A percentile compares a stretch with the other conserved stretches of the same genome.
These are phyloP conservation scores for Stercorarius parasiticus DNA, from an alignment of 2,113 vertebrate species.

Conservation along the genomic window DNA sequence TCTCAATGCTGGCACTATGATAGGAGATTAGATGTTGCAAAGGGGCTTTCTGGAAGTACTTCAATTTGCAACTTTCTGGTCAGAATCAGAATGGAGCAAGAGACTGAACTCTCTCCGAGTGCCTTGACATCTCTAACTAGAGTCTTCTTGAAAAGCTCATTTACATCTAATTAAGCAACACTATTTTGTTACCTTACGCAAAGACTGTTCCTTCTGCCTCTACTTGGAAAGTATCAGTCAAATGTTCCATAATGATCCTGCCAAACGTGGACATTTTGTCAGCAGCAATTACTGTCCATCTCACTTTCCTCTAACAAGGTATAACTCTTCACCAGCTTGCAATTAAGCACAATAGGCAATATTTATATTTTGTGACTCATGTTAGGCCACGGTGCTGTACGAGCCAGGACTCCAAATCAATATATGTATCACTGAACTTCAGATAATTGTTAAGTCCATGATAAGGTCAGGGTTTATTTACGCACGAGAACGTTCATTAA, in stretches of 20 bases:
- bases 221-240: not conserved
- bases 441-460: not conserved
- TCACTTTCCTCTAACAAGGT: not conserved
- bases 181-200: not conserved
- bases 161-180: slow-evolving; percentile 46
- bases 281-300: not conserved
- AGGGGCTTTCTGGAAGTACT: not conserved
- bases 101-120: not conserved
- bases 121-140: not conserved
- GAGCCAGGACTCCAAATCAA: not conserved
- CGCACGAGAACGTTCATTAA: slow-evolving; percentile 1
- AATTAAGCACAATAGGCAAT: not conserved
- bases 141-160: not conserved
- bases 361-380: not conserved
- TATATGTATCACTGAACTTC: not conserved
- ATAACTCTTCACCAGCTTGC: not conserved
- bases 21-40: not conserved
- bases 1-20: not conserved
- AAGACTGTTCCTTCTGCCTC: not conserved
- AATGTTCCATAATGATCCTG: not conserved
- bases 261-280: not conserved
- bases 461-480: slow-evolving; percentile 53
- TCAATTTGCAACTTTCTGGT: not conserved
- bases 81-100: not conserved
- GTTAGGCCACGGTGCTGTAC: not conserved